phyloP scores from a whole-genome alignment of 2,888 invertebrate species.

The Parnassius mnemosyne region DNA sequence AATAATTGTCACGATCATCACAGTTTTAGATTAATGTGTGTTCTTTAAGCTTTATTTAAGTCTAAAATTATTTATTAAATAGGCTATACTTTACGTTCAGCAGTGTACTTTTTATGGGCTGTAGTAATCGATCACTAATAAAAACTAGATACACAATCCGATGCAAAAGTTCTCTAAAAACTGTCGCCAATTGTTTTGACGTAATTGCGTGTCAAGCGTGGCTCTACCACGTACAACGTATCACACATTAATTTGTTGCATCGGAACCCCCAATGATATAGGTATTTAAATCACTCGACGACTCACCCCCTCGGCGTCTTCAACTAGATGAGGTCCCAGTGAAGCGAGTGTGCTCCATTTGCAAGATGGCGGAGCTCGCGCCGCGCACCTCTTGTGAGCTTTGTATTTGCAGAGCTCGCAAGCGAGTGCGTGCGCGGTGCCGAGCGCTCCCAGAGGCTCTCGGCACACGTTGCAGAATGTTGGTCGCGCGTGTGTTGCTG shows the following conservation, averaged over 20 bases:
- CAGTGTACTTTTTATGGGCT: neutral
- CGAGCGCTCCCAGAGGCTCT: conserved; percentile 94
- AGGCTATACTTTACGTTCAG: neutral
- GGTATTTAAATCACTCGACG: neutral
- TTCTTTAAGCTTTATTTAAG: too few relatives aligned
- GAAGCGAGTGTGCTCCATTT: conserved; percentile 98
- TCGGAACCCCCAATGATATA: too few relatives aligned
- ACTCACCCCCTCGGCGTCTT: conserved; percentile 93
- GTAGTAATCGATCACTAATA: too few relatives aligned
- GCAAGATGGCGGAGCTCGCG: conserved; percentile 95
- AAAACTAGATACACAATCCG: too few relatives aligned
- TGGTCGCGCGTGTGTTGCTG: conserved; percentile 95
- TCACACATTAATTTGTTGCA: too few relatives aligned
- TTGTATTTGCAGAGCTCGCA: conserved; percentile 99
- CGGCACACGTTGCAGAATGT: conserved; percentile 98
- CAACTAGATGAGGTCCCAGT: conserved; percentile 96
- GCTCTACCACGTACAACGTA: too few relatives aligned
- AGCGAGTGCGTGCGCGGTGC: conserved; percentile 95
- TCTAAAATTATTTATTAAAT: neutral
- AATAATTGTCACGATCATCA: too few relatives aligned
- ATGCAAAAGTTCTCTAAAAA: too few relatives aligned
- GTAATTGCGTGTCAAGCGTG: too few relatives aligned
- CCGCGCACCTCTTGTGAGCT: conserved; percentile 96
- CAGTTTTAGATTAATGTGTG: too few relatives aligned
- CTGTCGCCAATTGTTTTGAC: too few relatives aligned